Evolutionary conservation across 2,797 vertebrate species (phyloP).

Genomic region (Pachyuromys duprasi): DNA sequence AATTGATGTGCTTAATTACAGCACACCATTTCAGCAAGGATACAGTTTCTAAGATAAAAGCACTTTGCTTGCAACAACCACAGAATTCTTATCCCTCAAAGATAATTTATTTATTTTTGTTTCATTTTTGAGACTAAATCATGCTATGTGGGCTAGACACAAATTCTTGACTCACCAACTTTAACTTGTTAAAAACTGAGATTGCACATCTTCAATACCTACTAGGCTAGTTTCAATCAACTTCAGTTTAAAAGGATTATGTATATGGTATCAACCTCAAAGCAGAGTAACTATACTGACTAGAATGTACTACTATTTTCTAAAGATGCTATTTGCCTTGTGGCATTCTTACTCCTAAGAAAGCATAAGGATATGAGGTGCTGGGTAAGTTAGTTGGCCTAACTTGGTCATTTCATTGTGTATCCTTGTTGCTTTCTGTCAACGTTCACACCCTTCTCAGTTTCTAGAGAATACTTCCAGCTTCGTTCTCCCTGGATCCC

Average conservation of each 20-base stretch:
- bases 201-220: background rate
- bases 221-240: background rate
- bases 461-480: background rate
- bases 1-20: background rate
- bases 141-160: background rate
- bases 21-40: background rate
- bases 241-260: background rate
- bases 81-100: background rate
- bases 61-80: background rate
- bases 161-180: background rate
- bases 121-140: background rate
- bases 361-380: background rate
- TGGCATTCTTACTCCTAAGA: background rate
- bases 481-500: background rate
- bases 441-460: background rate
- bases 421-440: background rate
- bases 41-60: background rate
- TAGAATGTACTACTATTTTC: background rate
- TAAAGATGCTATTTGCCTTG: background rate
- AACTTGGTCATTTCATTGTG: background rate
- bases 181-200: background rate
- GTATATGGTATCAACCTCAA: background rate
- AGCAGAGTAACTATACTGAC: background rate
- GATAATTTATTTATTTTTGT: background rate
- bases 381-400: no score